Evolutionary conservation across 1,140 invertebrate genomes (phyloP), one percentile per base, ranked within the genome.

Genomic region (Papilio xuthus): DNA sequence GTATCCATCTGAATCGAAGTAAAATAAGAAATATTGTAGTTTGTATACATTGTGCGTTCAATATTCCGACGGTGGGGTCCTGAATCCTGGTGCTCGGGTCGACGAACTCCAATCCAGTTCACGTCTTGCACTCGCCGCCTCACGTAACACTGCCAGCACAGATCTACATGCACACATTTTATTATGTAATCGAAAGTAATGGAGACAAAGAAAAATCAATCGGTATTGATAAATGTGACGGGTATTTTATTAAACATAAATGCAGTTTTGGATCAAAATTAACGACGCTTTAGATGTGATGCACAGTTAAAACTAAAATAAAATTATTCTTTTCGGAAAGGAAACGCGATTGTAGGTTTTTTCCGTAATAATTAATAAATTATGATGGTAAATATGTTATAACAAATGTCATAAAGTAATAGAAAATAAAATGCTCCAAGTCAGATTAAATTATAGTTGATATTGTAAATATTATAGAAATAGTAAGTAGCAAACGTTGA

Each of bases 71-170:
- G 71, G 79, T 83, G 83, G 84, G 87, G 86, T 91, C 91, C 91
- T 90, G 89, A 89, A 87, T 91, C 88, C 89, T 88, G 85, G 87
- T 90, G 76, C 86, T 83, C 80, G 87, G 88, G 89, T 90, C 89
- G 86, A 79, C 77, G 90, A 90, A 84, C 90, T 90, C 87, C 42
- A 86, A 90, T 90, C 90, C 90, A 92, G 90, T 92, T 86, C 89
- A 89, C 81, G 88, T 86, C 89, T 91, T 92, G 89, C 88, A 88
- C 83, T 88, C 86, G 86, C 83, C 86, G 88, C 78, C 88, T 90
- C 87, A 89, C 89, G 89, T 90, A 91, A 90, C 85, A 86, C 82
- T 85, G 85, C 85, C 86, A 86, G 87, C 84, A 83, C 85, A 82
- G 85, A 83, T 77, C 71, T 79, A 83, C 76, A 71, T 74, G 81